These are phyloP conservation scores for Gobius niger DNA, from an alignment of 2,113 vertebrate genomes.

Conservation along the genomic window DNA sequence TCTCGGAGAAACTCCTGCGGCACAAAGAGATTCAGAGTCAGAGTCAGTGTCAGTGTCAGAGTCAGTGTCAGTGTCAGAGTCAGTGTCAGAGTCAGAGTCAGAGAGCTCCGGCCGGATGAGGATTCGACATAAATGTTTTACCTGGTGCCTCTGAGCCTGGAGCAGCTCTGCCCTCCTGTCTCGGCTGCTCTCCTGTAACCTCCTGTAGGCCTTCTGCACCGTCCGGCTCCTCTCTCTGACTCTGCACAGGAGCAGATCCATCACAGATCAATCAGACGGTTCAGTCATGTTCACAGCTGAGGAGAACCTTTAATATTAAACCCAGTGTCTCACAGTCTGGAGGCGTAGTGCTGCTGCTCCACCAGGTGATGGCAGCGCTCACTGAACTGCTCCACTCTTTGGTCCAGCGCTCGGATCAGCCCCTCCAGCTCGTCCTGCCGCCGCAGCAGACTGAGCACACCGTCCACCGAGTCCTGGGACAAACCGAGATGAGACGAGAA, in stretches of 20 bases:
- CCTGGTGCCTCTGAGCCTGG: constrained; percentile 84
- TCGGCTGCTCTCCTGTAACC: constrained; percentile 72
- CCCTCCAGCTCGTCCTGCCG: constrained; percentile 81
- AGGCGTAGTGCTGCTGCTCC: constrained; percentile 70
- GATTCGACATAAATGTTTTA: constrained; percentile 31
- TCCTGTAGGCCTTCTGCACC: constrained; percentile 64
- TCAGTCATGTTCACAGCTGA: no score
- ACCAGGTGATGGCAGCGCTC: constrained; percentile 72
- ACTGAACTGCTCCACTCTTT: constrained; percentile 69
- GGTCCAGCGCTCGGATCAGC: constrained; percentile 76
- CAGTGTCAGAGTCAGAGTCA: no score
- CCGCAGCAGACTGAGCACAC: constrained; percentile 78
- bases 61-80: no score
- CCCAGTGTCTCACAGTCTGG: constrained; percentile 68
- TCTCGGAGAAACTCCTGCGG: constrained; percentile 84
- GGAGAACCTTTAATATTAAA: no score
- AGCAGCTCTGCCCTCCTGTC: constrained; percentile 73
- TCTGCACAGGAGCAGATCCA: constrained; percentile 36
- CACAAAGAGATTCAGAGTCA: not conserved
- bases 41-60: no score
- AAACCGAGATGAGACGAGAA: not conserved
- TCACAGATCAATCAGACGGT: no score
- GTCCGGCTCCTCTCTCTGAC: constrained; percentile 74
- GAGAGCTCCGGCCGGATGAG: no score
- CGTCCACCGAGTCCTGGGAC: constrained; percentile 80